Evolutionary conservation across 2,113 vertebrate species (phyloP).

Genomic region (Tichodroma muraria): DNA sequence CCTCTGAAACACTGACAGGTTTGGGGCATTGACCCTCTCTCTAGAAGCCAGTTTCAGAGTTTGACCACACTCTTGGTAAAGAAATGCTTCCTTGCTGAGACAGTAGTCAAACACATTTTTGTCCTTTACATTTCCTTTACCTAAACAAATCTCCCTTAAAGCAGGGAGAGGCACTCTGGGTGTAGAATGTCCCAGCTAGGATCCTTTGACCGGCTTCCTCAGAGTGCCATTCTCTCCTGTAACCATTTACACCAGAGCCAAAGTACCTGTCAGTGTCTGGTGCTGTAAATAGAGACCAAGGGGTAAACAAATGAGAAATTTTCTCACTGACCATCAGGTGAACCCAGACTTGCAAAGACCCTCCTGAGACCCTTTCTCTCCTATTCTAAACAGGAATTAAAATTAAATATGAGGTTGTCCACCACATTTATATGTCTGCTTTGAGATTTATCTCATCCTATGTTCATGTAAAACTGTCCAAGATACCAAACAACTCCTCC

Average conservation of each 20-base stretch:
- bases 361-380: background rate
- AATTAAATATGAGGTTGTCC: background rate
- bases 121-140: background rate
- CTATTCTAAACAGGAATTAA: background rate
- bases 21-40: background rate
- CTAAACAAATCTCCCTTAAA: background rate
- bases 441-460: background rate
- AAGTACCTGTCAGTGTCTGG: background rate
- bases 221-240: background rate
- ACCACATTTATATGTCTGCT: background rate
- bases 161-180: fast-evolving
- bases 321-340: background rate
- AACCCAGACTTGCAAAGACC: background rate
- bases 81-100: background rate
- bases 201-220: background rate
- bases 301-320: background rate
- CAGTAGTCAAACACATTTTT: background rate
- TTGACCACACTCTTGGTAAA: background rate
- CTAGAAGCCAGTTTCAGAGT: background rate
- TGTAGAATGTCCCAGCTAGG: background rate
- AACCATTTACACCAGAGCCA: background rate
- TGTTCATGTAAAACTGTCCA: background rate
- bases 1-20: background rate
- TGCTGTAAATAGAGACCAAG: background rate
- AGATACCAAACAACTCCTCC: background rate